Percentiles rank a stretch among this genome's conserved stretches.
phyloP scores from a whole-genome alignment of 2,888 invertebrate genomes.

The Campoplex nolae region DNA sequence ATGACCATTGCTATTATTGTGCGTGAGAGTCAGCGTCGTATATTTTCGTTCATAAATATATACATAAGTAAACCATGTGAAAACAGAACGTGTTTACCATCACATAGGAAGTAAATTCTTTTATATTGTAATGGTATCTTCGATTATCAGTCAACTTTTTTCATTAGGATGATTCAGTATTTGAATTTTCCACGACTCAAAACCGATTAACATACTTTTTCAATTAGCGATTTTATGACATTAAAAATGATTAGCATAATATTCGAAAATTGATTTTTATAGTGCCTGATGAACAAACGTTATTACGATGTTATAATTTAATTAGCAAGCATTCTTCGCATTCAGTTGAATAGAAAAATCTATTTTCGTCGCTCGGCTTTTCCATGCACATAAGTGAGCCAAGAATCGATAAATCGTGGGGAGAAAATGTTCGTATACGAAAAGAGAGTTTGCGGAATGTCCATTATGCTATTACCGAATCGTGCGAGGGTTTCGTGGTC shows the following conservation, averaged over 20 bases:
- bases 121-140: not conserved
- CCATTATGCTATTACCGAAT: constrained; percentile 79
- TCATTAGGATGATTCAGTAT: not conserved
- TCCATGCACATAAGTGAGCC: constrained; percentile 21
- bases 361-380: constrained; percentile 40
- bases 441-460: constrained; percentile 71
- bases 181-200: no score
- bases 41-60: not conserved
- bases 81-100: constrained; percentile 10
- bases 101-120: not conserved
- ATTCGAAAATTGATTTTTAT: not conserved
- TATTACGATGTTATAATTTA: not conserved
- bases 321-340: constrained; percentile 5
- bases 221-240: not conserved
- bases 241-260: not conserved
- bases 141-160: not conserved
- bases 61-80: not conserved
- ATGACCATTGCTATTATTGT: constrained; percentile 75
- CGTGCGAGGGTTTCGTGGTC: constrained; percentile 74
- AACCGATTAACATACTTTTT: no score
- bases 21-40: not conserved
- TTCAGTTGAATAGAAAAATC: constrained; percentile 19
- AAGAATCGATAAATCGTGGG: constrained; percentile 72
- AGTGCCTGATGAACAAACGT: not conserved
- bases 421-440: constrained; percentile 59